Percentiles rank a stretch among this genome's conserved stretches.
These are phyloP conservation scores for Myxocyprinus asiaticus DNA, from an alignment of 2,113 vertebrate genomes.

Conservation along the genomic window DNA sequence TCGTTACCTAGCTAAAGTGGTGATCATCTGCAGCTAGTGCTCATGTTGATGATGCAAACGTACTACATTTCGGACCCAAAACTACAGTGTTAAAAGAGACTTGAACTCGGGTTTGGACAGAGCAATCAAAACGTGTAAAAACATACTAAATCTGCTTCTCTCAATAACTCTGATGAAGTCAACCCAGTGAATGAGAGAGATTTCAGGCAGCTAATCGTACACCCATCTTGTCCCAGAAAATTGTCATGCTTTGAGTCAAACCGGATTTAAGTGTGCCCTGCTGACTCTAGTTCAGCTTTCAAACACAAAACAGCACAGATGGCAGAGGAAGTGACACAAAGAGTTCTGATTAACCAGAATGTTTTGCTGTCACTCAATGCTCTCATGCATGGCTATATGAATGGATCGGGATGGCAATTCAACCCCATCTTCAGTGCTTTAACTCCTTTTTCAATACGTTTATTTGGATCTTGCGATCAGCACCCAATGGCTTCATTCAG, in stretches of 20 bases:
- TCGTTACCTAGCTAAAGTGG: too few species aligned
- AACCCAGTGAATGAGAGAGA: neutral
- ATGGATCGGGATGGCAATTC: constrained; percentile 61
- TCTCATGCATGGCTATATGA: constrained; percentile 57
- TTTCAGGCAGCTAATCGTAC: neutral
- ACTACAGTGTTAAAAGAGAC: too few species aligned
- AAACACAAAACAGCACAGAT: constrained; percentile 63
- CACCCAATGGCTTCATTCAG: constrained; percentile 31
- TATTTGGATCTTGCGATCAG: constrained; percentile 60
- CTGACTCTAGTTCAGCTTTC: constrained; percentile 36
- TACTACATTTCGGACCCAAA: too few species aligned
- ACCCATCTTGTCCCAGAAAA: constrained; percentile 28
- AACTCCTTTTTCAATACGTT: constrained; percentile 62
- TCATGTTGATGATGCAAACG: too few species aligned
- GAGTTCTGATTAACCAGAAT: constrained; percentile 74
- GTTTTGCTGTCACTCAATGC: constrained; percentile 64
- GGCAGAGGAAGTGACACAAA: constrained; percentile 72
- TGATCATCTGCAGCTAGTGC: too few species aligned
- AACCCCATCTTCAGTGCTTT: constrained; percentile 38
- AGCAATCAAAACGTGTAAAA: neutral
- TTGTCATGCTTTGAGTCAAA: constrained; percentile 22
- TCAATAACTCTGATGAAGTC: neutral
- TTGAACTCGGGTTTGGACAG: too few species aligned
- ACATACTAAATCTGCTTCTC: neutral
- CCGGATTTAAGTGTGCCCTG: constrained; percentile 29